These are phyloP conservation scores for Diorhabda carinulata DNA, from an alignment of 1,140 invertebrate genomes.

Conservation along the genomic window DNA sequence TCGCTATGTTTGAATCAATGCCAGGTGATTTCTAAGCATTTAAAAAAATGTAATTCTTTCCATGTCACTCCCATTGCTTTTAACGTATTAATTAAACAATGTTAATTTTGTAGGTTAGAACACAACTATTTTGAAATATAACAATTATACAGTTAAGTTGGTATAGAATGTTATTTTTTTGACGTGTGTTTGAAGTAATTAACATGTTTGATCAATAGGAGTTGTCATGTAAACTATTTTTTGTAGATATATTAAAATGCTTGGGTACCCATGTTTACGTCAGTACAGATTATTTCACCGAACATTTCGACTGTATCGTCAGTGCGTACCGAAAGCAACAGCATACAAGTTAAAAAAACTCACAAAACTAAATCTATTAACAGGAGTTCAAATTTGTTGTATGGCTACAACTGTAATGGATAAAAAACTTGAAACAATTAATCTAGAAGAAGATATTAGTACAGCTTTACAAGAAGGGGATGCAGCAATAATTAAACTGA, in stretches of 20 bases:
- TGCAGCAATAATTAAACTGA: conserved; percentile 34
- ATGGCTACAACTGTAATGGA: neutral
- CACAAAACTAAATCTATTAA: conserved; percentile 3
- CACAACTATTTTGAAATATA: too few species aligned
- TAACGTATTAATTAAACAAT: too few species aligned
- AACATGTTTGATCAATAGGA: neutral
- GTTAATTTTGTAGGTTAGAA: too few species aligned
- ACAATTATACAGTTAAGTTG: too few species aligned
- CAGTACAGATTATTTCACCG: neutral
- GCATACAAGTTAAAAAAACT: neutral
- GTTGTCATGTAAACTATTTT: neutral
- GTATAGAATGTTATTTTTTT: too few species aligned
- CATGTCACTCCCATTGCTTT: too few species aligned
- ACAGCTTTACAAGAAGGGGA: conserved; percentile 35
- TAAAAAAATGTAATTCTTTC: too few species aligned
- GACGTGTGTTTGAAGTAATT: too few species aligned
- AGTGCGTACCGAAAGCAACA: neutral
- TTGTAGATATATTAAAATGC: neutral
- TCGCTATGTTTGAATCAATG: too few species aligned
- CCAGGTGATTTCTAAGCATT: too few species aligned
- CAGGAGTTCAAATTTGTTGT: conserved; percentile 5
- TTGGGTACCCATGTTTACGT: neutral
- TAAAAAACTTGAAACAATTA: conserved; percentile 13
- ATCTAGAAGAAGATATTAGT: conserved; percentile 30
- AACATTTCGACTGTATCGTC: neutral